These are phyloP conservation scores for Burhinus bistriatus DNA, from an alignment of 2,113 vertebrate genomes.

Conservation along the genomic window DNA sequence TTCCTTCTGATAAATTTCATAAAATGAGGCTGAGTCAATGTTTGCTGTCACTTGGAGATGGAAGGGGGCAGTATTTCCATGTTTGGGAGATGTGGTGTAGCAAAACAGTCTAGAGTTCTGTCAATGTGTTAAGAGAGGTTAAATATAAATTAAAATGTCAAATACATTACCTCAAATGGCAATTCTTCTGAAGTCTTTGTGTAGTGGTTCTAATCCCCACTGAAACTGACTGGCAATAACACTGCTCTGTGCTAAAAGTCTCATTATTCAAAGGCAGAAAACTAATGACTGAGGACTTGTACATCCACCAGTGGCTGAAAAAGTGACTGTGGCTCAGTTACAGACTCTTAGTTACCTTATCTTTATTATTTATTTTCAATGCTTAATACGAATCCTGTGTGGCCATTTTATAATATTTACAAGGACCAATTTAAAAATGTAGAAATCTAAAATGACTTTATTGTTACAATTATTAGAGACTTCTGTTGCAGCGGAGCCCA, in stretches of 20 bases:
- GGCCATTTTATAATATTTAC: not conserved
- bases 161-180: not conserved
- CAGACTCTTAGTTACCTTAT: not conserved
- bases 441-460: not conserved
- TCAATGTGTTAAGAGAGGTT: constrained; percentile 24
- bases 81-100: not conserved
- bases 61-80: not conserved
- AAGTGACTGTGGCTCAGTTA: not conserved
- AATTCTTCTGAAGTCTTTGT: constrained; percentile 56
- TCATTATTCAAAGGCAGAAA: not conserved
- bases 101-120: constrained; percentile 6
- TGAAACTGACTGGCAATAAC: constrained; percentile 4
- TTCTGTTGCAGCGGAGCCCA: not conserved
- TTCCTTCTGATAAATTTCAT: constrained; percentile 1
- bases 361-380: not conserved
- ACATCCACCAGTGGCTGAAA: not conserved
- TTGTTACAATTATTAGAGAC: not conserved
- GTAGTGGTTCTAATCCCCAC: constrained; percentile 40
- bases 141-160: constrained; percentile 59
- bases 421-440: not conserved
- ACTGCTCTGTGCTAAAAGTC: not conserved
- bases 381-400: not conserved
- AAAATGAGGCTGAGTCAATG: not conserved
- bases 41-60: not conserved
- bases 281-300: not conserved